These are phyloP conservation scores for Tenthredo notha DNA, from an alignment of 2,888 invertebrate genomes.

Conservation along the genomic window DNA sequence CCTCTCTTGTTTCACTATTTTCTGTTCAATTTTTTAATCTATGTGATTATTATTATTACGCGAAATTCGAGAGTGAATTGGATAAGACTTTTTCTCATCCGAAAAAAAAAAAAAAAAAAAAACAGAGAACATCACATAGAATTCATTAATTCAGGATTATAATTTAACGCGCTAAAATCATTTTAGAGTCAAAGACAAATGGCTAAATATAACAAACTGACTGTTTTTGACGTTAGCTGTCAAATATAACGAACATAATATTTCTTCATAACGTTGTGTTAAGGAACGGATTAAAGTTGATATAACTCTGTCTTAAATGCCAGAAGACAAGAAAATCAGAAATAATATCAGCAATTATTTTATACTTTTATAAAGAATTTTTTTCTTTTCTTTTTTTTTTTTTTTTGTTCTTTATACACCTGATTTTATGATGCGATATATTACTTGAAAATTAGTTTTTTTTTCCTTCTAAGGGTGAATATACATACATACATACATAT, in stretches of 20 bases:
- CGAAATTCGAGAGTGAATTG: background rate
- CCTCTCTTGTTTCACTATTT: background rate
- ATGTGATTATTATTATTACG: background rate
- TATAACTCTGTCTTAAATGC: background rate
- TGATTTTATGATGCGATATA: no score
- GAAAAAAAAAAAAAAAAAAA: no score
- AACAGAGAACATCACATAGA: no score
- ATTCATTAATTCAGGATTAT: no score
- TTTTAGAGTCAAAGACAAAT: background rate
- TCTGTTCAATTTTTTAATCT: background rate
- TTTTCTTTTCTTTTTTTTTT: background rate
- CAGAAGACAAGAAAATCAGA: background rate
- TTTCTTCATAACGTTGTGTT: background rate
- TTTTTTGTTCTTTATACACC: no score
- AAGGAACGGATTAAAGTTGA: background rate
- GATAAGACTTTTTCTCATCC: background rate
- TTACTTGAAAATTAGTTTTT: no score
- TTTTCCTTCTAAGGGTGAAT: background rate
- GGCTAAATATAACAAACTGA: background rate
- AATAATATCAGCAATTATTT: no score
- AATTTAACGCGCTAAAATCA: background rate
- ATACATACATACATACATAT: background rate
- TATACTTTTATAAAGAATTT: background rate
- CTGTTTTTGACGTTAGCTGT: constrained; percentile 9
- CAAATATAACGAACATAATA: background rate